These are phyloP conservation scores for Cephus cinctus DNA, from an alignment of 1,140 invertebrate genomes.

Conservation along the genomic window DNA sequence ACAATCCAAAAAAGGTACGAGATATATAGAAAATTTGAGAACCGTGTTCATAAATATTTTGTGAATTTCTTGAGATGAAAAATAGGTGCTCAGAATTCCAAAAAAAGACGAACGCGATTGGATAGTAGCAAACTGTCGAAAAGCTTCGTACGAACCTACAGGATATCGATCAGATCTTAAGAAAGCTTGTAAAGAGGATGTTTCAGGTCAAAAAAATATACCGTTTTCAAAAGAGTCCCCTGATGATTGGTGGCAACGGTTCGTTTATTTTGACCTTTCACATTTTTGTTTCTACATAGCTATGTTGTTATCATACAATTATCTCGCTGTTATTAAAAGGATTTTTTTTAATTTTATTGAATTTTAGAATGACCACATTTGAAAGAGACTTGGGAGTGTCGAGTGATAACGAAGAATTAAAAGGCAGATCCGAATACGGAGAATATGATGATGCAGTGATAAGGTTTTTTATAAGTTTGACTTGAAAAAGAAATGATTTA, in stretches of 20 bases:
- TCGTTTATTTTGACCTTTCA: conserved; percentile 26
- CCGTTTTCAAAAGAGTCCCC: conserved; percentile 18
- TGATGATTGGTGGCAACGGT: conserved; percentile 34
- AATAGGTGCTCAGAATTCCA: conserved; percentile 35
- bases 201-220: conserved; percentile 9
- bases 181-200: conserved; percentile 50
- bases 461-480: too few relatives aligned
- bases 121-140: conserved; percentile 59
- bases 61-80: background rate
- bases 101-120: conserved; percentile 48
- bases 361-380: too few relatives aligned
- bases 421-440: too few relatives aligned
- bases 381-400: too few relatives aligned
- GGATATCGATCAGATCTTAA: conserved; percentile 55
- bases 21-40: conserved; percentile 1
- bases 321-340: too few relatives aligned
- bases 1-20: conserved; percentile 34
- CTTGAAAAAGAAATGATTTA: too few relatives aligned
- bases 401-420: too few relatives aligned
- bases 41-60: background rate
- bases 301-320: too few relatives aligned
- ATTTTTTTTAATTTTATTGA: too few relatives aligned
- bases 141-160: conserved; percentile 41
- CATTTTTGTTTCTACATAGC: too few relatives aligned
- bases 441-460: too few relatives aligned